Base-by-base conservation (phyloP, 2,797 vertebrate genomes). In the Chaunax sp. region DNA sequence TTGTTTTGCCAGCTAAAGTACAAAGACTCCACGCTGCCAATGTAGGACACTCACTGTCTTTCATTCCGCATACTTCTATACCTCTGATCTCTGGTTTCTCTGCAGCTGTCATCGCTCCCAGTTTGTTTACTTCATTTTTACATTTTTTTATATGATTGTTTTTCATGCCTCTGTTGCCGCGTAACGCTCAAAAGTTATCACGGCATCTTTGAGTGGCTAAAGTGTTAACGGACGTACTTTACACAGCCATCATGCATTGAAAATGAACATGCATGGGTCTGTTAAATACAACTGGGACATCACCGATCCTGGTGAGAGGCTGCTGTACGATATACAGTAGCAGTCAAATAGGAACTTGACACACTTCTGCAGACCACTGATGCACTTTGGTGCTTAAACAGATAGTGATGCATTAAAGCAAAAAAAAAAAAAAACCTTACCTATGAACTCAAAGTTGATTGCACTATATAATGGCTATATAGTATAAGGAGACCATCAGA, bases 81-180 rank as follows among this genome's bases (percentile, higher is more conserved):
- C 41, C 68, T 89, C 77, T 78, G 83, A 87, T 87, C 70, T 65
- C 40, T 64, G n/a, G 56, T 38, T 66, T 61, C 63, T 76, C 60
- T 25, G 45, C 37, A 68, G 60, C 72, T 77, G 72, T 82, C 80
- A 78, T 49, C 15, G 2, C 75, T 74, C 49, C 47, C 33, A 59
- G 54, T 70, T 83, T 82, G 69, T 82, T 88, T 78, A 75, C 52
- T 78, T 69, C 47, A 23, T 26, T 69, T 62, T 26, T 64, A 38
- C n/a, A n/a, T n/a, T 12, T 37, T 12, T 75, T 58, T 51, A 37
- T 64, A 57, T 72, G 20, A 41, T 46, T 15, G 19, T 40, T 57
- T 47, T 67, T 13, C 3, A 28, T 9, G 13, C 26, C 1, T 7
- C 20, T 46, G 23, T 20, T 46, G 26, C 25, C 50, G 8, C 47